Percentiles rank a stretch among this genome's conserved stretches.
These are phyloP conservation scores for Babyrousa celebensis DNA, from an alignment of 2,797 vertebrate genomes.

Conservation along the genomic window DNA sequence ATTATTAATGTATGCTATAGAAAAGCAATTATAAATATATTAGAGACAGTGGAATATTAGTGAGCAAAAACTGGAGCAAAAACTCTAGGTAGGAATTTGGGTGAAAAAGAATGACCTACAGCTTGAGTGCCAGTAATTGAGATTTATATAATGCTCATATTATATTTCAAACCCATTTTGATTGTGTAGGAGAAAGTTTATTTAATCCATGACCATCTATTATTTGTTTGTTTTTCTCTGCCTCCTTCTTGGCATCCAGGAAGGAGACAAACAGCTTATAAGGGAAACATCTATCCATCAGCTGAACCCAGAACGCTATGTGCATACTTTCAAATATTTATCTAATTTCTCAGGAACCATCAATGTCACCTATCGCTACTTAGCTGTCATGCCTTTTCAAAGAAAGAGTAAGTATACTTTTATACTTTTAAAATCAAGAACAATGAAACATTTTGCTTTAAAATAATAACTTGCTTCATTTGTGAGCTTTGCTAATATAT, in stretches of 20 bases:
- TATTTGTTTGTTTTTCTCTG: conserved; percentile 78
- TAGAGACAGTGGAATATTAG: neutral
- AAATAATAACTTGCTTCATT: conserved; percentile 3
- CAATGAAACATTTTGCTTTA: neutral
- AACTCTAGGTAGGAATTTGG: neutral
- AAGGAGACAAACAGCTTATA: conserved; percentile 96
- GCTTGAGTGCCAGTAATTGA: neutral
- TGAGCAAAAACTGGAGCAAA: neutral
- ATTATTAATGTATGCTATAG: neutral
- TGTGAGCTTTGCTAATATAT: neutral
- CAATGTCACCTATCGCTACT: conserved; percentile 98
- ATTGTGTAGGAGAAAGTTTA: neutral
- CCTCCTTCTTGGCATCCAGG: conserved; percentile 91
- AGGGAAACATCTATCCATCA: conserved; percentile 96
- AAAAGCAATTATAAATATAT: neutral
- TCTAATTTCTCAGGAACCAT: conserved; percentile 98
- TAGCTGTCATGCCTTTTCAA: conserved; percentile 96
- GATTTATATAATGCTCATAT: neutral
- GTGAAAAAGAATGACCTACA: neutral
- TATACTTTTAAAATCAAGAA: conserved; percentile 5
- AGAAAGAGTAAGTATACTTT: conserved; percentile 96
- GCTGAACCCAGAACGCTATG: conserved; percentile 96
- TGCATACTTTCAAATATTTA: conserved; percentile 97
- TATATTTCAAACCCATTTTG: neutral
- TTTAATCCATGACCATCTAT: neutral